A percentile compares a stretch with the other conserved stretches of the same genome.
phyloP scores from a whole-genome alignment of 2,888 invertebrate species.

The Melinaea marsaeus region DNA sequence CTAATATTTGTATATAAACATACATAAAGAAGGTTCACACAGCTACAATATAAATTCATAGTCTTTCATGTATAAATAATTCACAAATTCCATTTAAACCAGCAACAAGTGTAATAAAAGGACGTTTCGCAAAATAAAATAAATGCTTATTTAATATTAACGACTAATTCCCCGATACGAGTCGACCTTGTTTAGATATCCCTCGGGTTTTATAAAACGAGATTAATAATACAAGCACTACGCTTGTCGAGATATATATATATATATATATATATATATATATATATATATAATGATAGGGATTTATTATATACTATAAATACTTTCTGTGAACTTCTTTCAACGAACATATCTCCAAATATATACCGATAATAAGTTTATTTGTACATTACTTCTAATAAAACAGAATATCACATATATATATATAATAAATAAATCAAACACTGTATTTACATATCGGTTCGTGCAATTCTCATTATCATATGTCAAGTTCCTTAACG shows the following conservation, averaged over 20 bases:
- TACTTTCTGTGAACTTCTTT: not conserved
- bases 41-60: not conserved
- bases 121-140: conserved; percentile 23
- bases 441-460: not conserved
- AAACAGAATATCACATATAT: no score
- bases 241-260: not conserved
- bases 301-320: not conserved
- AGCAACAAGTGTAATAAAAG: conserved; percentile 26
- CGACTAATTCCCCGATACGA: not conserved
- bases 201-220: conserved; percentile 11
- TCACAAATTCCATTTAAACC: conserved; percentile 21
- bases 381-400: not conserved
- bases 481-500: not conserved
- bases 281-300: not conserved
- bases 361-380: no score
- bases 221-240: conserved; percentile 7
- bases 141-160: conserved; percentile 25
- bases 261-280: not conserved
- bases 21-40: not conserved
- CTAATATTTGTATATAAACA: no score
- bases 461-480: not conserved
- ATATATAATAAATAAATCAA: not conserved
- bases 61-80: conserved; percentile 9
- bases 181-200: not conserved
- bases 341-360: no score